These are phyloP conservation scores for Echinops telfairi DNA, from an alignment of 2,113 vertebrate species.

Conservation along the genomic window DNA sequence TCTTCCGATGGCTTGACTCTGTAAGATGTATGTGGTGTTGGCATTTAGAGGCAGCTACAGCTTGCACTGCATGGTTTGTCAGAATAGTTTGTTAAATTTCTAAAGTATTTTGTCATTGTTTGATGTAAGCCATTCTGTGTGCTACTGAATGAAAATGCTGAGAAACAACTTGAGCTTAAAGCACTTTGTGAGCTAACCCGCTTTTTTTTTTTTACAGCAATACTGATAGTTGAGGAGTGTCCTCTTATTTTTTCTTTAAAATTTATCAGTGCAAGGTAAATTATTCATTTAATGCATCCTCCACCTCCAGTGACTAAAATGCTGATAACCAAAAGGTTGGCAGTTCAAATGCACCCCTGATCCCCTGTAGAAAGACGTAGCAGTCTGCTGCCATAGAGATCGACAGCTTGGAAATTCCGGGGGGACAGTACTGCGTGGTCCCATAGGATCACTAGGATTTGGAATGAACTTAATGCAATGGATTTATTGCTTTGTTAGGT, in stretches of 20 bases:
- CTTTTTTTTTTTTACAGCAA: background rate
- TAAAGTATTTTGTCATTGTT: background rate
- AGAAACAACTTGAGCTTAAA: background rate
- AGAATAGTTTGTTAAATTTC: conserved; percentile 21
- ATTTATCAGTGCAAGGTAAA: too few relatives aligned
- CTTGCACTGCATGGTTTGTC: conserved; percentile 9
- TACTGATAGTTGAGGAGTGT: background rate
- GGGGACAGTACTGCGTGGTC: too few relatives aligned
- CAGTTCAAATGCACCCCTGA: too few relatives aligned
- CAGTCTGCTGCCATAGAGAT: too few relatives aligned
- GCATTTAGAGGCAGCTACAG: background rate
- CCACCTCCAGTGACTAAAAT: background rate
- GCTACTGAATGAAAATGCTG: background rate
- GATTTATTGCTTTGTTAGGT: too few relatives aligned
- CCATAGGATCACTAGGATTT: too few relatives aligned
- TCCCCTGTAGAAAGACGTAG: too few relatives aligned
- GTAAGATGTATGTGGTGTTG: conserved; percentile 57
- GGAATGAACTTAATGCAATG: too few relatives aligned
- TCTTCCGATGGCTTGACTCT: conserved; percentile 19
- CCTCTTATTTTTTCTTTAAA: too few relatives aligned
- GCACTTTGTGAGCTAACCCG: background rate
- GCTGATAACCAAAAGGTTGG: too few relatives aligned
- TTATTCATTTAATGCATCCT: conserved; percentile 86
- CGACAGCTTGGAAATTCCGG: too few relatives aligned
- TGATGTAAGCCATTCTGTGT: background rate